A percentile compares a stretch with the other conserved stretches of the same genome.
Conservation (phyloP, 2,113 vertebrate genomes). For the Coptodon rendalli region DNA sequence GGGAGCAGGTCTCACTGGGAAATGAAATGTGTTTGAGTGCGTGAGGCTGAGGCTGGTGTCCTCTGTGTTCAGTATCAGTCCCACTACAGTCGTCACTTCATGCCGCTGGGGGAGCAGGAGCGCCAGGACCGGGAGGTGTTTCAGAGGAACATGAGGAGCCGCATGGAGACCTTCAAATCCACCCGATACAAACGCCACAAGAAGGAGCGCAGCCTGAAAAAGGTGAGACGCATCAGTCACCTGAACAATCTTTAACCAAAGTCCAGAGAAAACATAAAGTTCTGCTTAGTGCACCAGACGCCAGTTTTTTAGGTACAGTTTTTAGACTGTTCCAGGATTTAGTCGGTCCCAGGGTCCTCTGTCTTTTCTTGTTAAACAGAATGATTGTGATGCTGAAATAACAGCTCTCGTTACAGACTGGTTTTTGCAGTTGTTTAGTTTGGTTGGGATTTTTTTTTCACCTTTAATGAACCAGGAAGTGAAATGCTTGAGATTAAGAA, state of each 20-base stretch:
- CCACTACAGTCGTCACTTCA: slow-evolving; percentile 95
- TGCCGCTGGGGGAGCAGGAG: slow-evolving; percentile 85
- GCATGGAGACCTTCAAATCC: slow-evolving; percentile 92
- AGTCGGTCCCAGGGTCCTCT: fast-evolving
- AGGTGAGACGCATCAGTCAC: slow-evolving; percentile 62
- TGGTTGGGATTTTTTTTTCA: neutral
- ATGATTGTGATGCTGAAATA: neutral
- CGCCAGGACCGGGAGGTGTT: slow-evolving; percentile 93
- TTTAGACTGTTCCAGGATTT: neutral
- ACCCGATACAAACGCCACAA: slow-evolving; percentile 86
- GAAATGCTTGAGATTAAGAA: neutral
- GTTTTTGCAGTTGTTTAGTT: neutral
- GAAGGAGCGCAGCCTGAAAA: slow-evolving; percentile 84
- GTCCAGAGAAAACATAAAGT: fast-evolving
- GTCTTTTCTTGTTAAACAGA: fast-evolving
- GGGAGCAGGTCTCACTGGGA: neutral
- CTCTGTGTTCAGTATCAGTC: slow-evolving; percentile 81
- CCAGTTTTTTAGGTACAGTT: neutral
- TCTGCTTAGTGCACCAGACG: fast-evolving
- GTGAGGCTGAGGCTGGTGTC: neutral
- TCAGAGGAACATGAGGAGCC: slow-evolving; percentile 93
- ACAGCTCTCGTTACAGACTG: neutral
- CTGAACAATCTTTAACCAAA: neutral
- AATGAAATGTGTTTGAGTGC: neutral
- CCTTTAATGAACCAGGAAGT: neutral